Percentiles rank a stretch among this genome's conserved stretches.
phyloP scores from a whole-genome alignment of 2,113 vertebrate genomes.

The Prunella himalayana region DNA sequence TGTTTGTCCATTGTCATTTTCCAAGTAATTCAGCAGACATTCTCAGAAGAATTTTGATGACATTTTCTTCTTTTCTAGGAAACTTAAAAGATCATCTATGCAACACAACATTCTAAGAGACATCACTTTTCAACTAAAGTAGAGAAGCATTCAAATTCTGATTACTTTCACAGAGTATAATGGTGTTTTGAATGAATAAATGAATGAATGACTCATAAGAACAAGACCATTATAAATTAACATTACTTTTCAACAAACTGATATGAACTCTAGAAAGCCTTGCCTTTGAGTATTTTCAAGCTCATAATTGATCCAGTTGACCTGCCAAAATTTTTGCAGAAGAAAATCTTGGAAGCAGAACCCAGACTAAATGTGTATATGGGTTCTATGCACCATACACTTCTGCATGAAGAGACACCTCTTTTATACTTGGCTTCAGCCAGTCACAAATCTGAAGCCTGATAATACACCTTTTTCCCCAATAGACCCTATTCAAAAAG shows the following conservation, averaged over 20 bases:
- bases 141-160: not conserved
- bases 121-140: accelerated
- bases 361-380: not conserved
- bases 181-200: not conserved
- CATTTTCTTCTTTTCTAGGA: not conserved
- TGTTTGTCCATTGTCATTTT: not conserved
- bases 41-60: not conserved
- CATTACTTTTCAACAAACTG: not conserved
- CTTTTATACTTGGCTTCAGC: not conserved
- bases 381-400: accelerated
- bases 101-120: not conserved
- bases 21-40: not conserved
- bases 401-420: not conserved
- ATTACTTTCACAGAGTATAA: not conserved
- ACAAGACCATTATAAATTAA: not conserved
- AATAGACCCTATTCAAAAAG: not conserved
- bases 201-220: not conserved
- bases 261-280: not conserved
- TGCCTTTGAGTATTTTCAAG: not conserved
- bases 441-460: not conserved
- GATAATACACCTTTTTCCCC: not conserved
- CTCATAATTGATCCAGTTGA: not conserved
- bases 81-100: not conserved
- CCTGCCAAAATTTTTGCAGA: not conserved
- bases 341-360: not conserved